Evolutionary conservation across 2,113 vertebrate species (phyloP), one percentile per base, ranked within the genome.

Genomic region (Scophthalmus maximus): DNA sequence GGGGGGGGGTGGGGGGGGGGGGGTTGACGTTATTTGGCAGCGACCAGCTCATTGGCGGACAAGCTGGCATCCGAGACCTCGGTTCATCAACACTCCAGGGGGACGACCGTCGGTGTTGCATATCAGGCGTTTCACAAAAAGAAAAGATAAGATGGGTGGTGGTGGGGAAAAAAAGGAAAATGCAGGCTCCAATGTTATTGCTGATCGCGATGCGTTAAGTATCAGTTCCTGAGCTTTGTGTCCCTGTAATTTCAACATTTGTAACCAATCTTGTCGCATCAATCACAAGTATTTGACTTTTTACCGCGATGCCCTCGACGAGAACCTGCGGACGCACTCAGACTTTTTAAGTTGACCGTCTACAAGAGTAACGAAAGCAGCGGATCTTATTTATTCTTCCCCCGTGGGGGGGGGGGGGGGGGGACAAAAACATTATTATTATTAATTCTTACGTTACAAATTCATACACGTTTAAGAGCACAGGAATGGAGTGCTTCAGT

Each of bases 161-260:
- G 23, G 27, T 22, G 34, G 36, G 17, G 23, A 56, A 62, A 32
- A 46, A 15, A 68, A 56, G 56, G 55, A 64, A 46, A 15, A 68
- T 51, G 56, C 50, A 64, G 14, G 50, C 59, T 70, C 72, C 30
- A n/a, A 62, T 64, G 63, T 89, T 88, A 91, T 91, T 91, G 89
- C 87, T 87, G 84, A 84, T 70, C 51, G 7, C 60, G 72, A 86
- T 86, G 82, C 72, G 76, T 76, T 82, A 8, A 40, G 65, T 72
- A 69, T 77, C 74, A 74, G 75, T 89, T 89, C 88, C 88, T 91
- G 90, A 91, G 90, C 81, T 81, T 73, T 76, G 65, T 67, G 64
- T 81, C 81, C 83, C 81, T 73, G 66, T 78, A n/a, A 42, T 68
- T 69, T 69, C 49, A 60, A 58, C 65, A 49, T 46, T 38, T 58